Evolutionary conservation across 2,113 vertebrate genomes (phyloP), one percentile per base, ranked within the genome.

Genomic region (Colinus virginianus): DNA sequence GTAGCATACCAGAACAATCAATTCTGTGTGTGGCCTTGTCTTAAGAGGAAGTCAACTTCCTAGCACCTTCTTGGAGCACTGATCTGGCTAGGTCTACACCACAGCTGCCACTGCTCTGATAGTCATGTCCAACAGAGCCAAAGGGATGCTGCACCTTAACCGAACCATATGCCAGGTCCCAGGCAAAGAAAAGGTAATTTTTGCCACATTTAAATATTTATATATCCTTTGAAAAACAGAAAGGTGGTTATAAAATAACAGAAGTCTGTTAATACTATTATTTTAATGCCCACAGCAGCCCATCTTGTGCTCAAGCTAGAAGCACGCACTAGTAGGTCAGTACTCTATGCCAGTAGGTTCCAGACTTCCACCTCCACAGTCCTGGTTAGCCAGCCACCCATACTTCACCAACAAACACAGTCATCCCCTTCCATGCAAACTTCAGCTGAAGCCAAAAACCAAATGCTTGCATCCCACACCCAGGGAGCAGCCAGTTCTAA

Each of bases 1-100:
- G 61, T 21, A 80, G 56, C 46, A 62, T 58, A 95, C 15, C 59
- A 90, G 55, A 85, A 56, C 40, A 87, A 81, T 78, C 7, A 63
- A 9, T 55, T 11, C 3, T 4, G 9, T 34, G 43, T 15, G 30
- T 18, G 11, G 36, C 32, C 32, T 34, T 48, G 6, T 32, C 49
- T 83, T 64, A 68, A 80, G 62, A 74, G 22, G 42, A 64, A 69
- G 68, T n/a, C 13, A 69, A 9, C 51, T 59, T 36, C 23, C 56
- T 48, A 88, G 6, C 11, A 32, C 19, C 38, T 63, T 46, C 69
- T 71, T 4, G 3, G 28, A 76, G 14, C 53, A 53, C 30, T 53
- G 46, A 25, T 62, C 55, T 45, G 48, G 25, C 58, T 49, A 77
- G 16, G 32, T 62, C 32, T 84, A 72, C 58, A 42, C 7, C 0